Base-by-base conservation (phyloP, 1,140 invertebrate species). In the Drosophila asahinai region DNA sequence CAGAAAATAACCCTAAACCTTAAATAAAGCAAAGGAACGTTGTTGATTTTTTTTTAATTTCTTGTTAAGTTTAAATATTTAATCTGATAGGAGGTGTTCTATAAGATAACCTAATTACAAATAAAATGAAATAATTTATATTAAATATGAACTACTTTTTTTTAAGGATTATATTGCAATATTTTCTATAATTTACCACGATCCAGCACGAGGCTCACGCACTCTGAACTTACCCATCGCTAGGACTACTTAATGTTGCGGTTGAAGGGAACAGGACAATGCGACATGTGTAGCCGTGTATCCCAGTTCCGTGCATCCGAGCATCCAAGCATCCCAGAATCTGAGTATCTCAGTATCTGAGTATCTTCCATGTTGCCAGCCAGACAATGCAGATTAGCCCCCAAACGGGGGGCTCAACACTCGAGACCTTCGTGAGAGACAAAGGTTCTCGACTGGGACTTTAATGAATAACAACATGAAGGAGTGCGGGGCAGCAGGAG, bases 361-460 rank as follows among this genome's bases (percentile, higher is more conserved):
- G 27, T 66, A 36, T 72, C 59, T 77, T 22, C 36, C 47, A 64
- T 60, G 76, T 76, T 61, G 49, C 72, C 70, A 76, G 55, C 67
- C 60, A 75, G 83, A 83, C 80, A 87, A 83, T 83, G 52, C 59
- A 87, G 80, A 87, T 87, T 87, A 87, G 83, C 83, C 63, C 55
- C 58, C 59, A 42, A 47, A 47, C 33, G 15, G 36, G 54, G 58
- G 42, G n/a, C 30, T 40, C 42, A 38, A 15, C 74, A 77, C 75
- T 77, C 54, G 75, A 77, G 75, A 77, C 75, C 74, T 43, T 51
- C 57, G 71, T 60, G 47, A 51, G 58, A 65, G 63, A 74, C 74
- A 83, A 80, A 84, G 52, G 66, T 72, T 62, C 62, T 87, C 61
- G 67, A 47, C 67, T 66, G 70, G 67, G 83, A 86, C 82, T 87